Base-by-base conservation (phyloP, 2,888 invertebrate genomes). In the Tubulanus polymorphus region DNA sequence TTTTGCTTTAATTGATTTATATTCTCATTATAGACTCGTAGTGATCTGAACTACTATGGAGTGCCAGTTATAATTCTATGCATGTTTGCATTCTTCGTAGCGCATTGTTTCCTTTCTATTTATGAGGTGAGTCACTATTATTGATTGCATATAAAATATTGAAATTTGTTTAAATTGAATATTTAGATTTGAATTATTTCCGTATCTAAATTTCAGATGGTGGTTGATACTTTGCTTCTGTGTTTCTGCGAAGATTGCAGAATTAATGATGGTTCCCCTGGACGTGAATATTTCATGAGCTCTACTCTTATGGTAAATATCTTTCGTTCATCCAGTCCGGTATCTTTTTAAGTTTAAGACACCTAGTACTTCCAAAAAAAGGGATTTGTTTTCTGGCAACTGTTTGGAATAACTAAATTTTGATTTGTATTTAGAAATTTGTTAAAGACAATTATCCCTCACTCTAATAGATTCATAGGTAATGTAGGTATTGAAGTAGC, bases 191-290 rank as follows among this genome's bases (percentile, higher is more conserved):
- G 8, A n/a, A 8, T 12, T 8, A 10, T 8, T 10, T 29, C 8
- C n/a, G 29, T 30, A 41, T 48, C 25, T 61, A 46, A 5, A 60
- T 81, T 82, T 37, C 78, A 94, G 92, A 93, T 93, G 87, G 91
- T 93, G 10, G 89, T 95, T 6, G 94, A 95, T 76, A 92, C 95
- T 0, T 81, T 96, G 53, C 91, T 95, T 79, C 81, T 96, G 61
- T 96, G 95, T 77, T 91, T 93, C 70, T 94, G 93, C 74, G 93
- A 94, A 78, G 93, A 93, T 75, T 88, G 89, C 79, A 89, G 89
- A 57, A 84, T 88, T 77, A 91, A 92, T 75, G 88, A 88, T 65
- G 80, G 79, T 3, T 63, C 75, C 12, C 64, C 65, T 20, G 77
- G 72, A n/a, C 65, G 70, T 48, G 76, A 74, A 12, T 80, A 78